Conservation (phyloP, 2,888 invertebrate genomes). For the Andrena bucephala region DNA sequence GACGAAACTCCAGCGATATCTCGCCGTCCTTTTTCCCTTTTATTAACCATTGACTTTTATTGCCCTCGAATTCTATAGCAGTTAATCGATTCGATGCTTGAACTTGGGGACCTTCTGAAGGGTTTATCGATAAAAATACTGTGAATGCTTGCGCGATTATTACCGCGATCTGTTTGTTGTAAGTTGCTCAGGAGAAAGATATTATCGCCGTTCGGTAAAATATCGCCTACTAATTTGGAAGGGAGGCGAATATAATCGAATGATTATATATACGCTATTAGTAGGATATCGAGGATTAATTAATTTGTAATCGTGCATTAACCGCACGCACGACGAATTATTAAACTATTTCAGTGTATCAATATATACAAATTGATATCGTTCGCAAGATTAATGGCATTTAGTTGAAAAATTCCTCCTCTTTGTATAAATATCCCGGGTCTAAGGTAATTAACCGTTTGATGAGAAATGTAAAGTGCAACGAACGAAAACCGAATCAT, state of each 20-base stretch:
- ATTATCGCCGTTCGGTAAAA: slow-evolving; percentile 4
- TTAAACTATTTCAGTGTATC: slow-evolving; percentile 12
- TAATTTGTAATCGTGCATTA: slow-evolving; percentile 67
- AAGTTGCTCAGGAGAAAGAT: too few relatives aligned
- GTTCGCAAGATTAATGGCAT: neutral
- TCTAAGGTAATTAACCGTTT: neutral
- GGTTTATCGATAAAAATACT: slow-evolving; percentile 4
- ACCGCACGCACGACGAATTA: slow-evolving; percentile 35
- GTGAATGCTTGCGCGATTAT: neutral
- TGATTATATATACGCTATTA: neutral
- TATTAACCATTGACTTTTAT: too few relatives aligned
- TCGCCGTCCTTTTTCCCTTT: neutral
- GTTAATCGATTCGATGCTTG: too few relatives aligned
- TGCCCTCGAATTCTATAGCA: too few relatives aligned
- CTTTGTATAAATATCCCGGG: neutral
- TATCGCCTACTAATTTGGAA: neutral
- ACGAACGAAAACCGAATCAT: neutral
- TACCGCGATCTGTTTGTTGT: neutral
- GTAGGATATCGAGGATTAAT: slow-evolving; percentile 61
- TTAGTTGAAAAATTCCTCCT: neutral
- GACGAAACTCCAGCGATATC: slow-evolving; percentile 3
- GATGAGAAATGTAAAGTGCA: neutral
- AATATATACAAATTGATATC: neutral
- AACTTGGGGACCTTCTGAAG: neutral
- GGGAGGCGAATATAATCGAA: neutral